phyloP scores from a whole-genome alignment of 2,888 invertebrate genomes.

The Merodon equestris region DNA sequence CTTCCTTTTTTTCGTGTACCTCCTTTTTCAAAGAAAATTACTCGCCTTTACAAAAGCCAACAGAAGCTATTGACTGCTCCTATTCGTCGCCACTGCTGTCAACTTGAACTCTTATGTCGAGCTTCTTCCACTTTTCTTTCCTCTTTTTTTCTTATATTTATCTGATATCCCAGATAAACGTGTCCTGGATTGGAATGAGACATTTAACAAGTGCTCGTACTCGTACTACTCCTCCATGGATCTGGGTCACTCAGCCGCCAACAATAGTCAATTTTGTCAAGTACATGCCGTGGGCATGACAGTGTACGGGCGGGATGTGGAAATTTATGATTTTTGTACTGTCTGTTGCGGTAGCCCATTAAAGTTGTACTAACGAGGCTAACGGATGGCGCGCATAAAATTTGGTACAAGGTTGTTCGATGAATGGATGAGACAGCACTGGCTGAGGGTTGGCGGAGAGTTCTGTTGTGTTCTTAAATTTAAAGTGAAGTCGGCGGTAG shows the following conservation, averaged over 20 bases:
- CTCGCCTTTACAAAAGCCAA: constrained; percentile 20
- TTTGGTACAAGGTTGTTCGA: constrained; percentile 64
- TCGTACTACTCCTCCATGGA: constrained; percentile 38
- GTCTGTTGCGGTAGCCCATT: constrained; percentile 57
- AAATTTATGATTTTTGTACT: constrained; percentile 51
- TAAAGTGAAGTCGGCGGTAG: constrained; percentile 36
- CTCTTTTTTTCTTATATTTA: constrained; percentile 3
- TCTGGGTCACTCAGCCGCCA: constrained; percentile 50
- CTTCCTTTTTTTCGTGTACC: no score
- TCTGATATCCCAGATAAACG: constrained; percentile 45
- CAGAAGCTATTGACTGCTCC: constrained; percentile 17
- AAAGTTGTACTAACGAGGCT: constrained; percentile 19
- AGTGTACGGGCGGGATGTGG: constrained; percentile 54
- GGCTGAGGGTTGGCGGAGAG: no score
- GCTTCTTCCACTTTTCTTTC: neutral
- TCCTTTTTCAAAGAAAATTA: constrained; percentile 35
- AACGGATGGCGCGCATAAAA: constrained; percentile 35
- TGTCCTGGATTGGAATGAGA: constrained; percentile 58
- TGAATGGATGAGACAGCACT: constrained; percentile 25
- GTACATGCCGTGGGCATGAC: constrained; percentile 2
- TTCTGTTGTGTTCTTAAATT: constrained; percentile 46
- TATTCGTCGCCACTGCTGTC: constrained; percentile 1
- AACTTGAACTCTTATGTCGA: constrained; percentile 5
- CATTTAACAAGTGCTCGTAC: constrained; percentile 31
- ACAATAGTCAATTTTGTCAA: constrained; percentile 32